A percentile compares a stretch with the other conserved stretches of the same genome.
These are phyloP conservation scores for Drosophila robusta DNA, from an alignment of 2,888 invertebrate genomes.

Conservation along the genomic window DNA sequence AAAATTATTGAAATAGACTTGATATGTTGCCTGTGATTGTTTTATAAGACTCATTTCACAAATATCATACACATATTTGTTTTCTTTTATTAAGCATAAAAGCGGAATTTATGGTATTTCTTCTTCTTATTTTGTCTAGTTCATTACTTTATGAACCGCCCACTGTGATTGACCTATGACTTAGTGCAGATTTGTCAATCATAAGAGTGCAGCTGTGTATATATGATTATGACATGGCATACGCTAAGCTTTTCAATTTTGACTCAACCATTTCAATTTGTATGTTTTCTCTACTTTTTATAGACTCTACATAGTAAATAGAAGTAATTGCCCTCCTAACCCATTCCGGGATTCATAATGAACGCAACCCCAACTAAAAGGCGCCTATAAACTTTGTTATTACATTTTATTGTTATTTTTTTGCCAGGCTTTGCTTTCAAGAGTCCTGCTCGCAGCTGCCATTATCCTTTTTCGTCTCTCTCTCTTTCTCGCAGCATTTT, in stretches of 20 bases:
- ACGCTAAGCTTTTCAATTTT: constrained; percentile 11
- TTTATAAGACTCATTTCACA: neutral
- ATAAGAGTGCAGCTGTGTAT: constrained; percentile 8
- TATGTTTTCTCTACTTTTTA: constrained; percentile 15
- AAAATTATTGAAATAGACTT: no score
- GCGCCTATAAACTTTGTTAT: constrained; percentile 59
- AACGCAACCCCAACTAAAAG: constrained; percentile 41
- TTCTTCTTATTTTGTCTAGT: neutral
- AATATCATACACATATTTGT: neutral
- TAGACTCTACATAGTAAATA: constrained; percentile 13
- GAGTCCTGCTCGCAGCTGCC: constrained; percentile 40
- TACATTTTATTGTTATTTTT: constrained; percentile 30
- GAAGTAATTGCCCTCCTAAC: constrained; percentile 50
- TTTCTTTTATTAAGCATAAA: constrained; percentile 5
- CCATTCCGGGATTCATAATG: constrained; percentile 30
- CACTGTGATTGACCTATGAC: constrained; percentile 15
- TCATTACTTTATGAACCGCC: constrained; percentile 22
- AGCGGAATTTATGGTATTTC: neutral
- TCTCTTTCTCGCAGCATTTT: constrained; percentile 35
- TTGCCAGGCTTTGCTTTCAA: constrained; percentile 28
- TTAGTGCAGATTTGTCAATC: constrained; percentile 34
- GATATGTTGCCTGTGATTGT: neutral
- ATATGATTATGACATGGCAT: constrained; percentile 3
- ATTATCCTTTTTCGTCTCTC: constrained; percentile 38
- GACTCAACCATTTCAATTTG: constrained; percentile 36